Evolutionary conservation across 2,113 vertebrate genomes (phyloP), one percentile per base, ranked within the genome.

Genomic region (Laterallus jamaicensis): DNA sequence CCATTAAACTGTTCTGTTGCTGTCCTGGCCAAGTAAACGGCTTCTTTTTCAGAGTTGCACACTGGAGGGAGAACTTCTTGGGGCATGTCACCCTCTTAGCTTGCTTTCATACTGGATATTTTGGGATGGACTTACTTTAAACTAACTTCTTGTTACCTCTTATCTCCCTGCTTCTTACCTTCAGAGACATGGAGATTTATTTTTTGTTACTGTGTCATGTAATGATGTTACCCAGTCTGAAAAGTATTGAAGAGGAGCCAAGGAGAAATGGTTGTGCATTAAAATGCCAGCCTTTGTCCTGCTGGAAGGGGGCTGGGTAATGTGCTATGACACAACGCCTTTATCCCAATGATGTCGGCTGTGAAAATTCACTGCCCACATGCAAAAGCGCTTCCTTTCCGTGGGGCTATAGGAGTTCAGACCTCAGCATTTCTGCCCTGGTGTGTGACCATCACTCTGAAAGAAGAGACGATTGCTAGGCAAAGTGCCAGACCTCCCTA

Each of bases 281-380:
- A 81, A 91, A 94, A 95, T 91, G 66, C 31, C 81, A 85, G 39
- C 19, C 55, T 96, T 94, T 96, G 81, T 94, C 37, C 40, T 82
- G 52, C 31, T 87, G 31, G 18, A 76, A 89, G 82, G 40, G 66
- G 77, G 49, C 15, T 69, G 67, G 12, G 14, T 89, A 84, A 71
- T 47, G 69, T 26, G 37, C 32, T 62, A 28, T 71, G 70, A 89
- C 42, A 92, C 49, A 87, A 86, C 82, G 58, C 55, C 82, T 91
- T 95, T 95, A 85, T 90, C 50, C 58, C 84, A 86, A 82, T 58
- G 29, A 93, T 76, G 84, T 94, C 58, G 4, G 56, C 86, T 95
- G 66, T 93, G 93, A 95, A 97, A 97, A 95, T 84, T 96, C 89
- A 79, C 86, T 87, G 44, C 95, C 93, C 80, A 93, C 82, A 10